Evolutionary conservation across 1,140 invertebrate species (phyloP), one percentile per base, ranked within the genome.

Genomic region (Condylostylus longicornis): DNA sequence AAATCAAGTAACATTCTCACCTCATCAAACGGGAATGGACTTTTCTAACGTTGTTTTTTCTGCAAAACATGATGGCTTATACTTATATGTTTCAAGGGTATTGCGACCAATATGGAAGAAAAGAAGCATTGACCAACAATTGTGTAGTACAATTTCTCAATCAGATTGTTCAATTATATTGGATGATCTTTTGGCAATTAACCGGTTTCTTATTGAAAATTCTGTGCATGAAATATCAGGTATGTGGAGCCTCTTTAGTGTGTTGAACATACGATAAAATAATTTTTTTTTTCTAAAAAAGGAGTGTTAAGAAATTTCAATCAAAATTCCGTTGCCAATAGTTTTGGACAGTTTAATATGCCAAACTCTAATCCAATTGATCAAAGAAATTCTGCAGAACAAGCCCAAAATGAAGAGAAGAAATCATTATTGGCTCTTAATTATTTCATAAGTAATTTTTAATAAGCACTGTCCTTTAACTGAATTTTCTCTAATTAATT

Each of bases 21-120:
- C 37, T 31, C 30, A 29, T 2, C 49, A 53, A 0, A 39, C 55
- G 5, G 48, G 51, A 0, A 42, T 54, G 6, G 56, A 54, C 28
- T 22, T 32, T 12, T 38, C 9, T 18, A 39, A 36, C 13, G 35
- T 56, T 13, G 42, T 51, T 10, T 63, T 49, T 51, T 62, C 61
- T 13, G 73, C 82, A 4, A 91, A 91, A 62, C 90, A 96, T 53
- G 87, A 91, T 57, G 89, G 87, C 1, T 66, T 98, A 0, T 97
- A 95, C 63, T 66, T 95, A 4, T 91, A 87, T 51, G 71, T 94
- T 7, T 75, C 82, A 18, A 71, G 90, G 42, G 81, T 96, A 45
- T 57, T 96, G 5, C 66, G 83, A 37, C 78, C 82, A 0, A 69
- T 89, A 38, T 89, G 85, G 85, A 75, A 75, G 47, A 55, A 74